Base-by-base conservation (phyloP, 2,888 invertebrate species). In the Chloroclysta siterata region DNA sequence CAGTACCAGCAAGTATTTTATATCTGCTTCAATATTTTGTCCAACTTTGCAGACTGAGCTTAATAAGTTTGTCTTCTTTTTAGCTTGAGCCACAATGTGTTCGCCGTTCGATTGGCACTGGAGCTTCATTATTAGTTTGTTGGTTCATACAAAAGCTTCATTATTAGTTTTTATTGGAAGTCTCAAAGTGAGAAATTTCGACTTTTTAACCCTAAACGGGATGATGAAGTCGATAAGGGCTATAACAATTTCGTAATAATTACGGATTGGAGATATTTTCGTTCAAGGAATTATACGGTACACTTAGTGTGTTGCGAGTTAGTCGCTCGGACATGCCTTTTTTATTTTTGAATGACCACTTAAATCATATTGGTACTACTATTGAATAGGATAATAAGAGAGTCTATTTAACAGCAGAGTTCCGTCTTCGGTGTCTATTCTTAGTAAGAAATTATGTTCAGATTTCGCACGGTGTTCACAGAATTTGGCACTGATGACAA, bases 401-500 rank as follows among this genome's bases (percentile, higher is more conserved):
- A n/a, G n/a, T 22, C 22, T 22, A 2, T 22, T 22, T 3, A 11
- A 39, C 11, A 11, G 1, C 10, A 17, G 17, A 46, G 11, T 17
- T 17, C 17, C 4, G 11, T 46, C 8, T 15, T 14, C 8, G 46
- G 4, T 17, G 46, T 46, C 46, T 46, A 46, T 36, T 36, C 36
- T 1, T 10, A 51, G 36, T 36, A 3, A 3, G 22, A n/a, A 48
- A 22, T 28, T 36, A 11, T 41, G 39, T 39, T 22, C 39, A 39
- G 10, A 39, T 39, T 22, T 41, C 22, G 11, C 53, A 51, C 17
- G 47, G 47, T 52, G 33, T 53, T 47, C 8, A 39, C 15, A 41
- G 17, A 57, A 53, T 53, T 63, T 53, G 53, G 58, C 58, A 51
- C 36, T 48, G 46, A 54, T 53, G 46, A 47, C n/a, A 56, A 53